phyloP scores from a whole-genome alignment of 2,888 invertebrate species.

The Linhomoeus sp. region DNA sequence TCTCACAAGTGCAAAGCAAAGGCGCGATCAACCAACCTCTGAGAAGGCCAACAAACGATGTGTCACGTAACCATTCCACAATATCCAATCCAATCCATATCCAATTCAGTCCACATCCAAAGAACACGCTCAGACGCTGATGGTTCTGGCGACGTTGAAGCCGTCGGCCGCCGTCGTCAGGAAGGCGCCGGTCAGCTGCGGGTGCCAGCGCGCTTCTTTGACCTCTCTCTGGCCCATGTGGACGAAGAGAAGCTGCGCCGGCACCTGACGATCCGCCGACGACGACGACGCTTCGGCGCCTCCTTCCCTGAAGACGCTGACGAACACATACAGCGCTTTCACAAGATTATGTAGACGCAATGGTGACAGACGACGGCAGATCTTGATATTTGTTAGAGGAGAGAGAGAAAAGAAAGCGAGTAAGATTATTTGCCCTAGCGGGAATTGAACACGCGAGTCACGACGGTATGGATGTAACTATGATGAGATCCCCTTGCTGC shows the following conservation, averaged over 20 bases:
- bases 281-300: neutral
- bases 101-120: neutral
- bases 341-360: neutral
- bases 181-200: conserved; percentile 74
- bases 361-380: too few relatives aligned
- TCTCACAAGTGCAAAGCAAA: too few relatives aligned
- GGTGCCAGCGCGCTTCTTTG: conserved; percentile 96
- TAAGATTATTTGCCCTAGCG: too few relatives aligned
- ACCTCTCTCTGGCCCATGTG: conserved; percentile 94
- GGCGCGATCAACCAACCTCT: too few relatives aligned
- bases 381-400: too few relatives aligned
- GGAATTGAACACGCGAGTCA: too few relatives aligned
- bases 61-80: too few relatives aligned
- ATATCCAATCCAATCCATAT: too few relatives aligned
- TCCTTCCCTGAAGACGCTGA: neutral
- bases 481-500: too few relatives aligned
- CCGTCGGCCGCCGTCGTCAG: conserved; percentile 83
- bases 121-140: conserved; percentile 50
- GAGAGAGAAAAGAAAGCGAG: too few relatives aligned
- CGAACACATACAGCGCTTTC: neutral
- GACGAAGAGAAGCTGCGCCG: conserved; percentile 85
- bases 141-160: conserved; percentile 89
- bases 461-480: too few relatives aligned
- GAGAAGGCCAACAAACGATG: too few relatives aligned
- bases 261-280: conserved; percentile 42